These are phyloP conservation scores for Lutjanus campechanus DNA, from an alignment of 2,797 vertebrate genomes.

Conservation along the genomic window DNA sequence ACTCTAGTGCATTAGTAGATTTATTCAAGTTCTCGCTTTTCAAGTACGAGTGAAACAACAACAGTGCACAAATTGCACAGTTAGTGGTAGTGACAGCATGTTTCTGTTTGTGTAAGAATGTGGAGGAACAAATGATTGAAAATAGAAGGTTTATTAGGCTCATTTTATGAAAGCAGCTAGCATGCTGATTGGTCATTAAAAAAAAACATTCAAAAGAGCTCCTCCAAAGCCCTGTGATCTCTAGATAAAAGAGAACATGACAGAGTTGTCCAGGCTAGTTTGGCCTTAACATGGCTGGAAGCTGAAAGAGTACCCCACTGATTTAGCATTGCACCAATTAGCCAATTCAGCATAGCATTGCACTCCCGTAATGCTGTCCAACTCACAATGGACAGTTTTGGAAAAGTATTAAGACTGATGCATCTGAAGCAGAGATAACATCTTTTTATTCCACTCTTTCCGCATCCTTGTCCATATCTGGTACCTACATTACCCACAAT, in stretches of 20 bases:
- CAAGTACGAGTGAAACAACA: conserved; percentile 12
- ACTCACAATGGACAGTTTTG: not conserved
- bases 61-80: not conserved
- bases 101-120: not conserved
- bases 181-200: not conserved
- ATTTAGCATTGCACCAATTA: not conserved
- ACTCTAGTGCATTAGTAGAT: conserved; percentile 3
- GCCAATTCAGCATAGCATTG: not conserved
- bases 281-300: not conserved
- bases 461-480: too few relatives aligned
- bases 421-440: not conserved
- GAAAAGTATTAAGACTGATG: not conserved
- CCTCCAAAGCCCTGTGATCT: not conserved
- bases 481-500: not conserved
- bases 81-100: not conserved
- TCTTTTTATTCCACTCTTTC: not conserved
- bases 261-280: not conserved
- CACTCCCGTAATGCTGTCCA: not conserved
- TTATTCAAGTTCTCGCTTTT: conserved; percentile 19
- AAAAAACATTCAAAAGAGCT: too few relatives aligned
- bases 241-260: not conserved
- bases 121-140: not conserved
- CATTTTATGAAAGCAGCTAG: not conserved
- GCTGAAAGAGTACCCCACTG: not conserved
- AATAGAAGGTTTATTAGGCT: not conserved